phyloP scores from a whole-genome alignment of 1,140 invertebrate genomes.

The Drosophila nigrodunni region DNA sequence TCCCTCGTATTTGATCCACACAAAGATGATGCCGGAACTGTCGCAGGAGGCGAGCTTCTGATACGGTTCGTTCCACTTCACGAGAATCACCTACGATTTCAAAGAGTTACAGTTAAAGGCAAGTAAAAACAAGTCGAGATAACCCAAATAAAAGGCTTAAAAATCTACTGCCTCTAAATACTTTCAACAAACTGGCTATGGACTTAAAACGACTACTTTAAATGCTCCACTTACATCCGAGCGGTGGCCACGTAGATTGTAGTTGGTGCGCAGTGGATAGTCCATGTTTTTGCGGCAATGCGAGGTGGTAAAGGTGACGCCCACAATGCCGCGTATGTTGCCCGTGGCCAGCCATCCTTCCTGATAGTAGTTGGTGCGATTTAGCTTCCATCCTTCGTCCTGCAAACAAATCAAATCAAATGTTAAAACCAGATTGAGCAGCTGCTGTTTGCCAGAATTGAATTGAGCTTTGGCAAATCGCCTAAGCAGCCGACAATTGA shows the following conservation, averaged over 20 bases:
- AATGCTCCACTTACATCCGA: constrained; percentile 91
- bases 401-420: constrained; percentile 78
- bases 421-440: constrained; percentile 36
- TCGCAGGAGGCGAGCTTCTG: constrained; percentile 99
- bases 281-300: constrained; percentile 93
- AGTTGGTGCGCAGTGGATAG: constrained; percentile 96
- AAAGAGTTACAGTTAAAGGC: neutral
- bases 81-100: constrained; percentile 93
- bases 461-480: constrained; percentile 43
- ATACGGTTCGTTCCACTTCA: constrained; percentile 99
- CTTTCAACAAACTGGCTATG: too few relatives aligned
- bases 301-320: constrained; percentile 97
- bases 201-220: neutral
- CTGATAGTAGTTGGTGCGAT: constrained; percentile 97
- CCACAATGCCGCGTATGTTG: constrained; percentile 96
- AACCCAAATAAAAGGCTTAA: too few relatives aligned
- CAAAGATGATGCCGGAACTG: constrained; percentile 98
- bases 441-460: neutral
- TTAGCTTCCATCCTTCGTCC: constrained; percentile 97
- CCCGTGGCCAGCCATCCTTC: constrained; percentile 99
- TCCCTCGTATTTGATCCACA: constrained; percentile 99
- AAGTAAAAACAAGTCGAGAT: neutral
- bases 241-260: constrained; percentile 98
- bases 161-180: too few relatives aligned
- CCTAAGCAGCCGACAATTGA: constrained; percentile 69